These are phyloP conservation scores for Drosophila koepferae DNA, from an alignment of 2,888 invertebrate genomes.

Conservation along the genomic window DNA sequence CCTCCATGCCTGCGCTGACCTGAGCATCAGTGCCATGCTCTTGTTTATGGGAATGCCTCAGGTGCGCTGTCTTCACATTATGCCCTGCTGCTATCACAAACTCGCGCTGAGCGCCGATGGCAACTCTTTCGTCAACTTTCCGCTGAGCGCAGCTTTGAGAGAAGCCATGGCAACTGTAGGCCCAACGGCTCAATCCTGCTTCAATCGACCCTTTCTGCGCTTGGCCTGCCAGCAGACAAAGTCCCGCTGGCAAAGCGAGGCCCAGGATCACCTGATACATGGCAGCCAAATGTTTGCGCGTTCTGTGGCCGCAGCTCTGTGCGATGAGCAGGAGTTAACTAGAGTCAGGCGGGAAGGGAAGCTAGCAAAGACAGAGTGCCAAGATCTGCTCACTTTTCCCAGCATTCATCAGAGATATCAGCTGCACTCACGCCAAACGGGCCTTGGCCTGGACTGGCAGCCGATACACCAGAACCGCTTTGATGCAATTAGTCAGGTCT, in stretches of 20 bases:
- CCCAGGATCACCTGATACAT: slow-evolving; percentile 84
- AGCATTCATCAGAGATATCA: slow-evolving; percentile 55
- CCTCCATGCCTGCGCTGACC: slow-evolving; percentile 92
- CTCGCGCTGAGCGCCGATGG: slow-evolving; percentile 83
- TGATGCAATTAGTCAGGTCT: slow-evolving; percentile 50
- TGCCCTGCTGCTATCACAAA: slow-evolving; percentile 94
- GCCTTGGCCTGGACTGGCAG: slow-evolving; percentile 62
- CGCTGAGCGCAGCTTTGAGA: slow-evolving; percentile 87
- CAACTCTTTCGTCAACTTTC: slow-evolving; percentile 88
- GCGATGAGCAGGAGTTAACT: slow-evolving; percentile 80
- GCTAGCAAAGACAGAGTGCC: neutral
- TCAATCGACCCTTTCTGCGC: slow-evolving; percentile 89
- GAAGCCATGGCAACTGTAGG: slow-evolving; percentile 70
- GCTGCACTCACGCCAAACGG: slow-evolving; percentile 55
- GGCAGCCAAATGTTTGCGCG: slow-evolving; percentile 87
- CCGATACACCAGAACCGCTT: slow-evolving; percentile 61
- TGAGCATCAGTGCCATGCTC: slow-evolving; percentile 89
- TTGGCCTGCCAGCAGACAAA: slow-evolving; percentile 90
- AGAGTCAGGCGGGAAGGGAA: slow-evolving; percentile 15
- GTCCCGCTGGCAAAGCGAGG: slow-evolving; percentile 85
- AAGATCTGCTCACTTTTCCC: slow-evolving; percentile 41
- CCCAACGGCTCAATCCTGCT: slow-evolving; percentile 72
- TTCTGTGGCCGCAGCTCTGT: slow-evolving; percentile 88
- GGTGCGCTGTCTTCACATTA: slow-evolving; percentile 87
- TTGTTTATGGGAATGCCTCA: slow-evolving; percentile 87